phyloP scores from a whole-genome alignment of 1,140 invertebrate genomes.

The Eupristina koningsbergeri region DNA sequence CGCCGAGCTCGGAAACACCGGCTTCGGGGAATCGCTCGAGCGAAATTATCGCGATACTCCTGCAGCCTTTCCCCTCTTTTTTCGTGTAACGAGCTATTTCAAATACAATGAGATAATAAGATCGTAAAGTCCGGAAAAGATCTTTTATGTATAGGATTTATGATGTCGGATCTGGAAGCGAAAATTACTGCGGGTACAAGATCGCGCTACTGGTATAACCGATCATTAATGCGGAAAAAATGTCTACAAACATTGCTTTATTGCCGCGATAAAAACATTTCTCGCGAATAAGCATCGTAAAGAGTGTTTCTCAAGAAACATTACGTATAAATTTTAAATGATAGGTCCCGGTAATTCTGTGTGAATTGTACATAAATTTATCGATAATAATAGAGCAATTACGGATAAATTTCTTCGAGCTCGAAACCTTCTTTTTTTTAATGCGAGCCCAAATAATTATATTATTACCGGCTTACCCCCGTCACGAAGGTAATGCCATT shows the following conservation, averaged over 20 bases:
- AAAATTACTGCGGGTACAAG: slow-evolving; percentile 37
- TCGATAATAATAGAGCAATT: slow-evolving; percentile 36
- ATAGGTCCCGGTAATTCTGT: slow-evolving; percentile 26
- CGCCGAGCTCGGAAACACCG: not conserved
- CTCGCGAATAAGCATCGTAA: slow-evolving; percentile 39
- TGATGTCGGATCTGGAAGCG: slow-evolving; percentile 35
- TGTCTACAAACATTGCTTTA: slow-evolving; percentile 45
- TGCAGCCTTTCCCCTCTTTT: not conserved
- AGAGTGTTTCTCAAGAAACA: slow-evolving; percentile 30
- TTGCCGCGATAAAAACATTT: slow-evolving; percentile 46
- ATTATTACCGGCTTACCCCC: not conserved
- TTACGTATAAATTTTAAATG: slow-evolving; percentile 37
- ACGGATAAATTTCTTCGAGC: not conserved
- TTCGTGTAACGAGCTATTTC: slow-evolving; percentile 44
- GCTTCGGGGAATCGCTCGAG: not conserved
- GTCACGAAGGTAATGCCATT: not conserved
- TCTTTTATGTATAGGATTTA: slow-evolving; percentile 47
- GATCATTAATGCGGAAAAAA: slow-evolving; percentile 45
- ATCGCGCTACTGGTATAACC: slow-evolving; percentile 45
- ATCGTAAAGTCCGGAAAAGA: slow-evolving; percentile 44
- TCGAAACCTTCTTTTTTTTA: not conserved
- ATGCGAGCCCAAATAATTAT: not conserved
- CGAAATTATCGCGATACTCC: slow-evolving; percentile 29
- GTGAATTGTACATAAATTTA: slow-evolving; percentile 31
- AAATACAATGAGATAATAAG: slow-evolving; percentile 48